phyloP scores from a whole-genome alignment of 2,113 vertebrate genomes.

The Tylochromis polylepis region DNA sequence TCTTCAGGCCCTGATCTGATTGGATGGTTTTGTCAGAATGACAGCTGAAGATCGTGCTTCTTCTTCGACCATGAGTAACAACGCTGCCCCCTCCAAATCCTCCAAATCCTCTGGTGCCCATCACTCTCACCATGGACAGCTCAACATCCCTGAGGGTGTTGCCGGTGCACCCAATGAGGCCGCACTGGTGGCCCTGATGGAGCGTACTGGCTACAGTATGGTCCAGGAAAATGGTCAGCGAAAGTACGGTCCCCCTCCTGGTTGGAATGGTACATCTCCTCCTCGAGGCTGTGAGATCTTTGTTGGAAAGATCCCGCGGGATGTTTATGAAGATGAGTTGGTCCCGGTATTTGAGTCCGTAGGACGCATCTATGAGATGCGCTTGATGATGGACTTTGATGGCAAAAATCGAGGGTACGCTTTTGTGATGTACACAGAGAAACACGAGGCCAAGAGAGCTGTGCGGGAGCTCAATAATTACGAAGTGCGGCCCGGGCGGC shows the following conservation, averaged over 20 bases:
- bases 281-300: conserved; percentile 97
- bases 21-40: conserved; percentile 93
- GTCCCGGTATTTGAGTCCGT: conserved; percentile 92
- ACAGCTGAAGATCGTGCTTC: conserved; percentile 94
- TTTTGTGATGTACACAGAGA: conserved; percentile 95
- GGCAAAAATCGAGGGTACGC: conserved; percentile 97
- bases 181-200: conserved; percentile 86
- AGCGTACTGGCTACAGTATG: conserved; percentile 90
- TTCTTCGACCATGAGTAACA: conserved; percentile 85
- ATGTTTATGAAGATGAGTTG: conserved; percentile 95
- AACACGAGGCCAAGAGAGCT: conserved; percentile 90
- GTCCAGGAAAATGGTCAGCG: conserved; percentile 96
- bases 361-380: conserved; percentile 97
- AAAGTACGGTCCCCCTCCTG: conserved; percentile 91
- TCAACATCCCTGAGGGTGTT: conserved; percentile 81
- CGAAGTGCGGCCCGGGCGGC: conserved; percentile 89
- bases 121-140: conserved; percentile 67
- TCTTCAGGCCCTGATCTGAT: conserved; percentile 73
- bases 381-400: conserved; percentile 99
- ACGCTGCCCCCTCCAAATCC: conserved; percentile 57
- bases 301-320: conserved; percentile 95
- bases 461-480: conserved; percentile 98
- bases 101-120: conserved; percentile 56
- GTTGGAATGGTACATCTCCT: conserved; percentile 87
- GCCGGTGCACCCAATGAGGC: conserved; percentile 85